Evolutionary conservation across 2,797 vertebrate species (phyloP).

Genomic region (Acestrorhynchus altus): DNA sequence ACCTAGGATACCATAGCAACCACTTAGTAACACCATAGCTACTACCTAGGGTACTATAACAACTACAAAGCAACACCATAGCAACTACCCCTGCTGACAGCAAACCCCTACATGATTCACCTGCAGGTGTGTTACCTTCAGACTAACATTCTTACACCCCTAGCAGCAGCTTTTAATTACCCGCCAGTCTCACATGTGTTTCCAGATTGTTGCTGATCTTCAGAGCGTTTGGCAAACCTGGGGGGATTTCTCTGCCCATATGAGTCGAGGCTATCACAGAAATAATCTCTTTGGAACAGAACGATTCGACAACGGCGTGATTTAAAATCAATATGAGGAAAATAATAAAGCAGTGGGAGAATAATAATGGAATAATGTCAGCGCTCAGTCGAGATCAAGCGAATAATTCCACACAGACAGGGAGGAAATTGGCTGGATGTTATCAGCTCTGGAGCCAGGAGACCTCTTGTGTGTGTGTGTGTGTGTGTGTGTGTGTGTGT

Average conservation of each 20-base stretch:
- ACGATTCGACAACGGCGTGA: not conserved
- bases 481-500: not conserved
- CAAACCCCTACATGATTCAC: too few relatives aligned
- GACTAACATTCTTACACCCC: too few relatives aligned
- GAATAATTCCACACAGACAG: slow-evolving; percentile 67
- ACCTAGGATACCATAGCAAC: too few relatives aligned
- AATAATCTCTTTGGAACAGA: slow-evolving; percentile 10
- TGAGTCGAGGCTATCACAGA: not conserved
- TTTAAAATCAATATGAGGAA: slow-evolving; percentile 41
- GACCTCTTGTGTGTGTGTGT: slow-evolving; percentile 58
- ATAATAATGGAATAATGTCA: slow-evolving; percentile 49
- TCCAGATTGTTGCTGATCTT: not conserved
- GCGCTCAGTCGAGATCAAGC: slow-evolving; percentile 47
- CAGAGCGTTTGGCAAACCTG: not conserved
- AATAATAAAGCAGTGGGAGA: slow-evolving; percentile 40
- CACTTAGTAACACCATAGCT: too few relatives aligned
- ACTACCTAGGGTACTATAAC: too few relatives aligned
- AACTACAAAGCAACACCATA: too few relatives aligned
- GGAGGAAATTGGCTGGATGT: slow-evolving; percentile 75
- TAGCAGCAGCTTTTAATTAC: not conserved
- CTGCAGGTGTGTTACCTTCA: too few relatives aligned
- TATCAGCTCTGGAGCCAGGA: slow-evolving; percentile 65
- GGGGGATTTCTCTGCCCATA: not conserved
- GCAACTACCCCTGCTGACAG: too few relatives aligned
- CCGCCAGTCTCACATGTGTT: not conserved